Evolutionary conservation across 2,888 invertebrate genomes (phyloP), one percentile per base, ranked within the genome.

Genomic region (Cerastoderma edule): DNA sequence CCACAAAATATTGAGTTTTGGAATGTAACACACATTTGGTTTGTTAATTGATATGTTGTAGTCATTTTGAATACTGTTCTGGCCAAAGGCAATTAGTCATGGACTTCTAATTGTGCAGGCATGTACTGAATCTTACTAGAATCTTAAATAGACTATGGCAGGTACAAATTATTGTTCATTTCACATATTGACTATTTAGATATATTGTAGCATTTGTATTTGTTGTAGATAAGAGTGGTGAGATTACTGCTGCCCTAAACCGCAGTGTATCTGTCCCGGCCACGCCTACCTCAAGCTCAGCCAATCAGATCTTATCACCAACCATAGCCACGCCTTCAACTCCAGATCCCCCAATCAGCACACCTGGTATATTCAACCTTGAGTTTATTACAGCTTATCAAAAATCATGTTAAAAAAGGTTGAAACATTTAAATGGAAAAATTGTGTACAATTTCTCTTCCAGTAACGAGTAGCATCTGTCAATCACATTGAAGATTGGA

Each of bases 141-240:
- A n/a, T n/a, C n/a, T n/a, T n/a, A n/a, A n/a, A n/a, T n/a, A n/a
- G n/a, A n/a, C n/a, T n/a, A n/a, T n/a, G n/a, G n/a, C n/a, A n/a
- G n/a, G n/a, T n/a, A n/a, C n/a, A n/a, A n/a, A n/a, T n/a, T n/a
- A n/a, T n/a, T n/a, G n/a, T n/a, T n/a, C n/a, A n/a, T 44, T 44
- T 16, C 8, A 16, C 44, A 16, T 16, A 44, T 44, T 44, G 19
- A 44, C 19, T 44, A 53, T 27, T 53, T 2, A n/a, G 24, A n/a
- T 2, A 22, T 53, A 5, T 2, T 22, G 10, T n/a, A 8, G 19
- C 16, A 53, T 22, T 57, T 57, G 16, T 60, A 16, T n/a, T 30
- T 32, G 30, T 56, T 74, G 4, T 71, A 82, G 82, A 82, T 67
- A 82, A 82, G 53, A 79, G 76, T 70, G 79, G 82, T 30, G 82